Base-by-base conservation (phyloP, 2,888 invertebrate genomes). In the Yponomeuta evonymella region DNA sequence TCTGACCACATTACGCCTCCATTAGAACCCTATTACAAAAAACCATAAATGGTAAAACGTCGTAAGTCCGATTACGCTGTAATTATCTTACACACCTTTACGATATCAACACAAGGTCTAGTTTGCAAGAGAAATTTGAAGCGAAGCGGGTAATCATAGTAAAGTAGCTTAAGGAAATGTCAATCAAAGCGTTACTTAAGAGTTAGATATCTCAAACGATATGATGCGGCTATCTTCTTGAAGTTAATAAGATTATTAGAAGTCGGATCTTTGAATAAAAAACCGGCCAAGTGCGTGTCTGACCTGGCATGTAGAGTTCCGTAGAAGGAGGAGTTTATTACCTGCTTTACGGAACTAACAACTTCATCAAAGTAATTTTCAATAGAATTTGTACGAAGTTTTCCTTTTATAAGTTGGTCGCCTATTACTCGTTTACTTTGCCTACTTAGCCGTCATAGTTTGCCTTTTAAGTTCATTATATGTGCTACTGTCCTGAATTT, bases 81-180 rank as follows among this genome's bases (percentile, higher is more conserved):
- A 10, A 58, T 15, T 65, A 12, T 11, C 30, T 43, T 67, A 4
- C 36, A 15, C 15, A 43, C 67, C 15, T 36, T 4, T 67, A 43
- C 8, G 33, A 3, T n/a, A 43, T n/a, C 3, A 15, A 5, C 5
- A 15, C 48, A 67, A 67, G 36, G 43, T 67, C 15, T 10, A 43
- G 43, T 43, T 43, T 43, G 43, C 9, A 15, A 6, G 67, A 8
- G 2, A 12, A 11, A 6, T 36, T 12, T 12, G 51, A 58, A 5
- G 12, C n/a, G 67, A 15, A 15, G 67, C 10, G 12, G 36, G 6
- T 67, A 67, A 67, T 67, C 33, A 12, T 36, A 67, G 67, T n/a
- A 66, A 71, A 70, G 67, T 64, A 66, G 71, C 71, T 70, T 70
- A 71, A 69, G 72, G 72, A 72, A 70, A 70, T 64, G 72, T 70